Percentiles rank a stretch among this genome's conserved stretches.
Evolutionary conservation across 2,797 vertebrate genomes (phyloP).

Genomic region (Columba guinea): DNA sequence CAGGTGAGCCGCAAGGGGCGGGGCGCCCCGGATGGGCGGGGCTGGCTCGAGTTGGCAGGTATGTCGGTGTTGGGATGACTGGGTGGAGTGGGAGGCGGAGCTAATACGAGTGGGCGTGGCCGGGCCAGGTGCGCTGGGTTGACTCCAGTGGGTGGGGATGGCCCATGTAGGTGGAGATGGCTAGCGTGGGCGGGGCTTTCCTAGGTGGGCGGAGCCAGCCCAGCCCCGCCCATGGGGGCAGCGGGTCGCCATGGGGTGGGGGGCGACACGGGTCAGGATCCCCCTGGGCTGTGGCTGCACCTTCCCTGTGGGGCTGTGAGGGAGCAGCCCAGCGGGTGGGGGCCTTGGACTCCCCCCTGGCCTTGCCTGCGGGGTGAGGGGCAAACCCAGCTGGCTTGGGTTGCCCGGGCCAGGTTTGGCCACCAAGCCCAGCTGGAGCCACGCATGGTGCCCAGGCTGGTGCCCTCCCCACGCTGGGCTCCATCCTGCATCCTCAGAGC

Average conservation of each 20-base stretch:
- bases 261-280: too few species aligned
- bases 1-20: not conserved
- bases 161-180: not conserved
- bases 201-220: not conserved
- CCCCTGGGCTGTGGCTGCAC: not conserved
- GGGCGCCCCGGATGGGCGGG: not conserved
- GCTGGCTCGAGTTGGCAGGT: accelerated
- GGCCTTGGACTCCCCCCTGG: too few species aligned
- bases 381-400: too few species aligned
- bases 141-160: not conserved
- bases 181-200: not conserved
- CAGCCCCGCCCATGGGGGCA: not conserved
- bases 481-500: not conserved
- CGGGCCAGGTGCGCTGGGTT: accelerated
- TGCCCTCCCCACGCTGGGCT: not conserved
- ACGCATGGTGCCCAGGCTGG: accelerated
- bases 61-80: not conserved
- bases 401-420: accelerated
- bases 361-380: too few species aligned
- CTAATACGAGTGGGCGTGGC: accelerated
- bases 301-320: too few species aligned
- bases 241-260: not conserved
- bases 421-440: not conserved
- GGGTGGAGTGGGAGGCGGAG: not conserved
- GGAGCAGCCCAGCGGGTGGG: too few species aligned